Conservation (phyloP, 2,113 vertebrate genomes). For the Neotoma lepida region DNA sequence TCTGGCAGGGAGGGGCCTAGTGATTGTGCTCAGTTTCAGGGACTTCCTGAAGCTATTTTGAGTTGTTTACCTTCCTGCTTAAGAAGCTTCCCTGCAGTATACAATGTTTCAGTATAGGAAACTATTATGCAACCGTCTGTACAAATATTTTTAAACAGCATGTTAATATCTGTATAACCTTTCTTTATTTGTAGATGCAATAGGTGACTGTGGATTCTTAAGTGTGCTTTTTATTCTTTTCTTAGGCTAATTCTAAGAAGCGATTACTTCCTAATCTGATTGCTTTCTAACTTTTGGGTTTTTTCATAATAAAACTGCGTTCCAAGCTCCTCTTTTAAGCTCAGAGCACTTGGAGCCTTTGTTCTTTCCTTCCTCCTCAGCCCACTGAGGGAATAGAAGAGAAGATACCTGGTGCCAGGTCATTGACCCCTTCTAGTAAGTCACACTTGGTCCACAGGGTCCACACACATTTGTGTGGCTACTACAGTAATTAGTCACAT, state of each 20-base stretch:
- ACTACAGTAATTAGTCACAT: background rate
- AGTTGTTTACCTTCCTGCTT: background rate
- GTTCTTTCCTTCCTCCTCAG: background rate
- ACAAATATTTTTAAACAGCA: slow-evolving; percentile 30
- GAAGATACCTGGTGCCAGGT: background rate
- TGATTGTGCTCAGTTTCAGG: background rate
- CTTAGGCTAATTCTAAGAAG: slow-evolving; percentile 34
- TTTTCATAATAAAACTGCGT: slow-evolving; percentile 11
- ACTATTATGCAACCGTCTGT: background rate
- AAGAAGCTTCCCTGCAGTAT: background rate
- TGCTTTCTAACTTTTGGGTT: background rate
- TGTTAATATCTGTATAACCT: background rate
- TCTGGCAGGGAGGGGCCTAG: background rate
- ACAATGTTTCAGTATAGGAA: background rate
- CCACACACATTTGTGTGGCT: background rate
- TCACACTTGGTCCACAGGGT: background rate
- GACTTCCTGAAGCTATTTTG: background rate
- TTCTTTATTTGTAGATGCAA: slow-evolving; percentile 36
- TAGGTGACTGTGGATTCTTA: slow-evolving; percentile 19
- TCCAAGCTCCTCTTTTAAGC: slow-evolving; percentile 2
- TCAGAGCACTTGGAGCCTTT: background rate
- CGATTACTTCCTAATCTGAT: slow-evolving; percentile 14
- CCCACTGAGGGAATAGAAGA: background rate
- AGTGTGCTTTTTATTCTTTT: background rate
- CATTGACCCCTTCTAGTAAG: background rate